These are phyloP conservation scores for Nyctalus aviator DNA, from an alignment of 2,797 vertebrate genomes.

Conservation along the genomic window DNA sequence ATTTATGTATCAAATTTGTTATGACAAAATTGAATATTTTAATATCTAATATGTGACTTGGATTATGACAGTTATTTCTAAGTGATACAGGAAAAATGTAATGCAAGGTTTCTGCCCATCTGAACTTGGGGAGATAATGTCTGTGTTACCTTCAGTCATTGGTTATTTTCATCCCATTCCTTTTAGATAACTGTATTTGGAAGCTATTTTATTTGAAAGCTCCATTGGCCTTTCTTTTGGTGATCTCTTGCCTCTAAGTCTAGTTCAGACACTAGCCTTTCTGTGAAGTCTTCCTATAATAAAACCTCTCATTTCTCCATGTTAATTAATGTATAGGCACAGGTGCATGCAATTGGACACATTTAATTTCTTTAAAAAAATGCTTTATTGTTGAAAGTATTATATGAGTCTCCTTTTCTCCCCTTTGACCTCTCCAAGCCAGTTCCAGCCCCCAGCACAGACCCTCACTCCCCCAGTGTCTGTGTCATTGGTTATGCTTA, in stretches of 20 bases:
- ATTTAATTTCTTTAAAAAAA: neutral
- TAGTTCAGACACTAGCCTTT: neutral
- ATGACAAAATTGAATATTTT: neutral
- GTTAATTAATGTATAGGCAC: neutral
- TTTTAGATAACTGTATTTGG: neutral
- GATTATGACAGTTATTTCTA: slow-evolving; percentile 29
- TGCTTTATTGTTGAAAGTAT: too few species aligned
- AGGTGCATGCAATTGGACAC: neutral
- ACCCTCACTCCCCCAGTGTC: too few species aligned
- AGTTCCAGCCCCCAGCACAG: too few species aligned
- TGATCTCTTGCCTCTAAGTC: slow-evolving; percentile 1
- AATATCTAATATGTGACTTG: neutral
- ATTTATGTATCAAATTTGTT: slow-evolving; percentile 17
- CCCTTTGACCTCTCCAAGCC: too few species aligned
- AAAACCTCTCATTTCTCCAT: neutral
- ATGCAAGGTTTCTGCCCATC: neutral
- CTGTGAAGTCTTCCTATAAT: neutral
- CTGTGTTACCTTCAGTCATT: neutral
- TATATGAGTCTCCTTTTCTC: too few species aligned
- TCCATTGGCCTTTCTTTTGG: neutral
- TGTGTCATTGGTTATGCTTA: too few species aligned
- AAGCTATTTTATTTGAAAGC: neutral
- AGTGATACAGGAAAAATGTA: neutral
- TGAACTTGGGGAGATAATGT: neutral
- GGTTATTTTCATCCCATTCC: neutral